Base-by-base conservation (phyloP, 2,113 vertebrate genomes). In the Mungos mungo region DNA sequence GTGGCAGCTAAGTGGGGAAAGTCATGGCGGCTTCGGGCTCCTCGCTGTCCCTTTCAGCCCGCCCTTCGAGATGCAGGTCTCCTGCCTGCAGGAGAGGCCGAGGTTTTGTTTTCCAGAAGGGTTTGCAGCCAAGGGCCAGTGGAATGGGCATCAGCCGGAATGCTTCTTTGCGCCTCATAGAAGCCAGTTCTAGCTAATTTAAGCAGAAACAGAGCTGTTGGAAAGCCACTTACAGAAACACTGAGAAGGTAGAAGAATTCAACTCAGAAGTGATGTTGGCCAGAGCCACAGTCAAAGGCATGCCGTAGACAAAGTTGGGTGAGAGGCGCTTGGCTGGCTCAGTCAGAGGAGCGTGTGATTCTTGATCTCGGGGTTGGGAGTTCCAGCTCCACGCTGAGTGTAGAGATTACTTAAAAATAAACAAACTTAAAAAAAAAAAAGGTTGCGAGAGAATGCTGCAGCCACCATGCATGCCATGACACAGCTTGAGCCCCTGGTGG, bases 1-100 rank as follows among this genome's bases (percentile, higher is more conserved):
- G 82, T 88, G 98, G 92, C 95, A 86, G 86, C 89, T 91, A 94
- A 97, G 80, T 19, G 71, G 84, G 33, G 97, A 97, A 83, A 86
- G 81, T 90, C 18, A 14, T 95, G 97, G 94, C 93, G 66, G 33
- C 33, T 76, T 76, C 85, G 76, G 38, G 0, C 12, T 90, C 95
- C 47, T 76, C 57, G 74, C 81, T 54, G 88, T 16, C 21, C 83
- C 85, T 50, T 74, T 98, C 50, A 50, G 97, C 89, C 97, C 97
- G 85, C 77, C 93, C 52, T 97, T 98, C 68, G 93, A 93, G 97
- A 88, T 93, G 81, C 41, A 27, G n/a, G 85, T 88, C 38, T 65
- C 45, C 82, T 52, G 27, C 41, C 41, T 41, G 41, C 5, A 66
- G 84, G 87, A 52, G 65, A 69, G 12, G 25, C 71, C 86, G n/a